Evolutionary conservation across 2,113 vertebrate genomes (phyloP).

Genomic region (Epinephelus fuscoguttatus): DNA sequence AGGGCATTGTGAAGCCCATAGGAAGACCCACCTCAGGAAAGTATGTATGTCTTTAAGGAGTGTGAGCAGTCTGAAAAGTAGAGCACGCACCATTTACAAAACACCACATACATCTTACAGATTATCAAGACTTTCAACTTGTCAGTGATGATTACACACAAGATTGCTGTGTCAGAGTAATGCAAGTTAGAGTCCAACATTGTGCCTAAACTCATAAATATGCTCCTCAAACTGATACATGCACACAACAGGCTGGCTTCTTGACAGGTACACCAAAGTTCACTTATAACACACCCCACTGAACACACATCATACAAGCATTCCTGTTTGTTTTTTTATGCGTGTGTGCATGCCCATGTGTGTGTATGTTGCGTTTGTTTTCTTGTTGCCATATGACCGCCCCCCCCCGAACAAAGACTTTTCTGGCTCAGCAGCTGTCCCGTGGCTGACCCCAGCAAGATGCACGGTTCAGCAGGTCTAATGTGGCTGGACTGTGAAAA

Average conservation of each 20-base stretch:
- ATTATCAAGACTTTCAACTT: conserved; percentile 30
- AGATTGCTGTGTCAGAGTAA: conserved; percentile 7
- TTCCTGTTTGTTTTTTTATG: conserved; percentile 8
- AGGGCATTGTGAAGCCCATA: conserved; percentile 64
- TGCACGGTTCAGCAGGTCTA: conserved; percentile 63
- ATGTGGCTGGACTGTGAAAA: conserved; percentile 58
- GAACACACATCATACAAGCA: conserved; percentile 33
- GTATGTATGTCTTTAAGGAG: conserved; percentile 69
- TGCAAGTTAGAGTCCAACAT: conserved; percentile 3
- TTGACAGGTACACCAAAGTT: conserved; percentile 17
- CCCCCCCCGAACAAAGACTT: conserved; percentile 60
- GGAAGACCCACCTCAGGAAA: conserved; percentile 80
- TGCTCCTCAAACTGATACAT: neutral
- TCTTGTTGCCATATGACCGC: conserved; percentile 52
- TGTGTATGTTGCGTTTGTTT: conserved; percentile 34
- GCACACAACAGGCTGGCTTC: conserved; percentile 20
- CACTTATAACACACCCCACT: conserved; percentile 33
- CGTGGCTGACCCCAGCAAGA: conserved; percentile 63
- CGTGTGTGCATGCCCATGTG: neutral
- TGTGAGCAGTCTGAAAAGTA: conserved; percentile 50
- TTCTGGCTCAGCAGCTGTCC: conserved; percentile 75
- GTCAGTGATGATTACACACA: conserved; percentile 36
- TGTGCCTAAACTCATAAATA: conserved; percentile 10
- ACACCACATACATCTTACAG: conserved; percentile 40
- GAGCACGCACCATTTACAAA: conserved; percentile 33